phyloP scores from a whole-genome alignment of 2,113 vertebrate species.

The Oreotragus oreotragus region DNA sequence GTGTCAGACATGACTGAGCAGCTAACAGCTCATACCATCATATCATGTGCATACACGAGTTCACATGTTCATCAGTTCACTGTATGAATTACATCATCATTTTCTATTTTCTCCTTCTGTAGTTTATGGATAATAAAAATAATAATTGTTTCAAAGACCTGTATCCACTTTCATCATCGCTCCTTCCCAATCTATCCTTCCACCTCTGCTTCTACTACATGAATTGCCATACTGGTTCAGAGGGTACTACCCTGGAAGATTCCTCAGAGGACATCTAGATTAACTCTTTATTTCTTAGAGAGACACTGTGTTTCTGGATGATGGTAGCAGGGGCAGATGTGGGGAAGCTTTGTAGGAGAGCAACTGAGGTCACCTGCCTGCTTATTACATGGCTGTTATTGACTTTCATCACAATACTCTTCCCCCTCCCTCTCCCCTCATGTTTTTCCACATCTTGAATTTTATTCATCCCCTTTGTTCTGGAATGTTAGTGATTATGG shows the following conservation, averaged over 20 bases:
- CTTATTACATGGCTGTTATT: background rate
- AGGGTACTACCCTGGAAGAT: background rate
- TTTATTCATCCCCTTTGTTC: background rate
- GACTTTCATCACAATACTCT: background rate
- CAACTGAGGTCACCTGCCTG: background rate
- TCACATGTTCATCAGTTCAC: background rate
- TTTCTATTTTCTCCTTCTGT: background rate
- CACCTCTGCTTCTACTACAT: background rate
- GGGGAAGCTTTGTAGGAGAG: background rate
- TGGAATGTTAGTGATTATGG: background rate
- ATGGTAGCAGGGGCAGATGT: background rate
- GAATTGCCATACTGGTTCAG: background rate
- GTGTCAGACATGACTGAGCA: background rate
- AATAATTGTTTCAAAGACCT: background rate
- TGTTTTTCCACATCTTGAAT: background rate
- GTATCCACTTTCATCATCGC: background rate
- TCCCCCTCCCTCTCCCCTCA: rapidly evolving
- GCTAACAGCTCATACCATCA: background rate
- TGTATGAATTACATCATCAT: background rate
- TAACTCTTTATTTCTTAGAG: background rate
- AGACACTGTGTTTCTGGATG: background rate
- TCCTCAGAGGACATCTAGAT: background rate
- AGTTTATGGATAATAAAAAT: background rate
- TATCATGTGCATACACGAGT: background rate
- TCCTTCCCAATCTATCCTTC: background rate